Evolutionary conservation across 1,140 invertebrate genomes (phyloP), one percentile per base, ranked within the genome.

Genomic region (Varroa destructor): DNA sequence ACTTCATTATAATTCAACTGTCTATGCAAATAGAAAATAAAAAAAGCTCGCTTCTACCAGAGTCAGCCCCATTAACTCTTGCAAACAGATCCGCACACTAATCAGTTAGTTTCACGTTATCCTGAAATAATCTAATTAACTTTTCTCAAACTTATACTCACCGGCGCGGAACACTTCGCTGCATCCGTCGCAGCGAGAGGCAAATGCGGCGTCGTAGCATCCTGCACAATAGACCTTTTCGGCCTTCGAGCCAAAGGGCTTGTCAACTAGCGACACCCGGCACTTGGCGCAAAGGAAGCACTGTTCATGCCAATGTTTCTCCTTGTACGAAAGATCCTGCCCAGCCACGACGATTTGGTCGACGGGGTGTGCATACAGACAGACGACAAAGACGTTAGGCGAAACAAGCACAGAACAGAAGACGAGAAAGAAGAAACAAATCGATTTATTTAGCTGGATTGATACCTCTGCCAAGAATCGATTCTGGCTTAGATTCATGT

Each of bases 271-370:
- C 70, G 93, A 96, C 75, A 93, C 88, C 80, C 91, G 88, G 83
- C 97, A 99, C 83, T 94, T 96, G 81, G 87, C 88, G 85, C 97
- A 99, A 77, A 97, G 85, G 87, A 99, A 99, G 80, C 97, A 99
- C 77, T 89, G 88, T 83, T 98, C 95, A 82, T 98, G 95, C 95
- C 95, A 99, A 80, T 99, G 96, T 82, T 95, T 95, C 81, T 99
- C 96, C 84, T 99, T 99, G 86, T 99, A 99, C 64, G 95, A 98
- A 79, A 99, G 84, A 85, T 99, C 97, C 95, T 99, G 83, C 14
- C 25, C 25, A 51, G 3, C 46, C 46, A 51, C 8, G 46, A 51
- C 12, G 36, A 37, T 61, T 25, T 37, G 36, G 42, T 37, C 12
- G 36, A 61, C 57, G 42, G 1, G 5, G 42, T 6, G 8, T 8